Conservation (phyloP, 2,113 vertebrate genomes). For the Mesembrinibis cayennensis region DNA sequence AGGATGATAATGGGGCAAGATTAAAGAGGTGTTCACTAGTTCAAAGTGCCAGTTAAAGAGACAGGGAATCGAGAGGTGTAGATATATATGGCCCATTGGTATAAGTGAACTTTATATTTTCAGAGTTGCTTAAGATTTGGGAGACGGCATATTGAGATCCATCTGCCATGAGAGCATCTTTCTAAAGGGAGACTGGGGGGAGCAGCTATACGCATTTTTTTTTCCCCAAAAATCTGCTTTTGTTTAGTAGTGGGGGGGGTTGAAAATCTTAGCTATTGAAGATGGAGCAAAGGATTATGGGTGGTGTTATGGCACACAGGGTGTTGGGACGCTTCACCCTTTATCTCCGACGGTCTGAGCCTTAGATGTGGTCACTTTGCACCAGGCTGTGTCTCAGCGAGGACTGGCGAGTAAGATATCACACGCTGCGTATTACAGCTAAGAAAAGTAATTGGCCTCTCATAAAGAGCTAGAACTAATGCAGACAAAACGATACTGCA, state of each 20-base stretch:
- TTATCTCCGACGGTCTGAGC: neutral
- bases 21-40: slow-evolving; percentile 79
- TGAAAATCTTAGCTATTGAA: slow-evolving; percentile 5
- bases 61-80: slow-evolving; percentile 55
- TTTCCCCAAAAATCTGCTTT: slow-evolving; percentile 40
- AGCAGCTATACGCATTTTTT: slow-evolving; percentile 30
- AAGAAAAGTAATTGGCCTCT: slow-evolving; percentile 32
- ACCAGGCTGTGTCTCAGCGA: neutral
- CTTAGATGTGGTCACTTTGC: neutral
- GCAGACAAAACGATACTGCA: slow-evolving; percentile 46
- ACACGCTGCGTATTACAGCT: neutral
- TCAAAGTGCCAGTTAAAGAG: slow-evolving; percentile 77
- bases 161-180: slow-evolving; percentile 68
- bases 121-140: slow-evolving; percentile 69
- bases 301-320: neutral
- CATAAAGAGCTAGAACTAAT: slow-evolving; percentile 52
- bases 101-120: slow-evolving; percentile 64
- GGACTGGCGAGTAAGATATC: neutral
- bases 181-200: slow-evolving; percentile 27
- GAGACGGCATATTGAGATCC: slow-evolving; percentile 69
- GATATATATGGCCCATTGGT: slow-evolving; percentile 21
- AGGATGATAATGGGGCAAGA: slow-evolving; percentile 81
- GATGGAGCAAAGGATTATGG: neutral
- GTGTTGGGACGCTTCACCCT: neutral
- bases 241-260: slow-evolving; percentile 46